Evolutionary conservation across 2,113 vertebrate species (phyloP).

Genomic region (Hippoglossus stenolepis): DNA sequence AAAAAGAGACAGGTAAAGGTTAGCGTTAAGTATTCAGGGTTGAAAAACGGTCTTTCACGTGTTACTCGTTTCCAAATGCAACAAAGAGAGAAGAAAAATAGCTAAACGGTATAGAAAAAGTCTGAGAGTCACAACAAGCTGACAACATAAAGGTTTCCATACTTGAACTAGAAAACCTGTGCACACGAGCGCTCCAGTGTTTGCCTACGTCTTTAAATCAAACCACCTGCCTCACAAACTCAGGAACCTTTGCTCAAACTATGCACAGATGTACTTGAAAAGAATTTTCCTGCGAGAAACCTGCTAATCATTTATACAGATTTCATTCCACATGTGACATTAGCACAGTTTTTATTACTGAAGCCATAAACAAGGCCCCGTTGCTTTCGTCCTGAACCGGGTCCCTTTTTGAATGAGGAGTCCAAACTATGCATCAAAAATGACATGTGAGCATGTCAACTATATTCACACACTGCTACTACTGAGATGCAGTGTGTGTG

Average conservation of each 20-base stretch:
- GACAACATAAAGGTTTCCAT: conserved; percentile 5
- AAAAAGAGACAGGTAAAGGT: conserved; percentile 7
- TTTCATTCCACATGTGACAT: conserved; percentile 37
- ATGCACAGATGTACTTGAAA: conserved; percentile 48
- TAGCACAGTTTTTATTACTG: conserved; percentile 23
- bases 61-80: not conserved
- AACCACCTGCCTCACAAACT: conserved; percentile 42
- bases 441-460: conserved; percentile 3
- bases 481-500: not conserved
- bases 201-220: conserved; percentile 44
- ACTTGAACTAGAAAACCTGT: conserved; percentile 1
- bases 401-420: not conserved
- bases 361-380: not conserved
- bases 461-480: conserved; percentile 28
- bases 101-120: not conserved
- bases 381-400: not conserved
- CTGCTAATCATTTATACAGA: conserved; percentile 37
- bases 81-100: not conserved
- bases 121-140: not conserved
- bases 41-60: not conserved
- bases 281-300: conserved; percentile 2
- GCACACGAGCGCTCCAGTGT: not conserved
- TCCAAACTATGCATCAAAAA: conserved; percentile 5
- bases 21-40: too few species aligned
- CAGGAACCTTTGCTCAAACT: conserved; percentile 29